Base-by-base conservation (phyloP, 2,888 invertebrate genomes). In the Eubasilissa splendida region DNA sequence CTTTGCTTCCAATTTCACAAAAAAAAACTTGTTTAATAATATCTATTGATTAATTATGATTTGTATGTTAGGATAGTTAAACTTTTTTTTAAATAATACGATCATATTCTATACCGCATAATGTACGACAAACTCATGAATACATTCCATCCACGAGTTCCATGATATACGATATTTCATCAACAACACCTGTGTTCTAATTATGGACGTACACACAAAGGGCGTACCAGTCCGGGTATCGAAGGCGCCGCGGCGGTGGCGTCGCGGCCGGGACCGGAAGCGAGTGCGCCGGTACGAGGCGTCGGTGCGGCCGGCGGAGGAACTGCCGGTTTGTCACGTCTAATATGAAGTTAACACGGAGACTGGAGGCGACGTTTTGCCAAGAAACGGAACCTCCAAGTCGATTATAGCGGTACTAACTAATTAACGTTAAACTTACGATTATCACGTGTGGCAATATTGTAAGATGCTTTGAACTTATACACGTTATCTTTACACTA, bases 161-260 rank as follows among this genome's bases (percentile, higher is more conserved):
- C 66, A n/a, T 66, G 66, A 66, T 66, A 42, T 66, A 66, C 42
- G 33, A 66, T 66, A 66, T 66, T 63, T 66, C 66, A 66, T 66
- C 66, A 42, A 42, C 33, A n/a, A 42, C 66, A 66, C 66, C 66
- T 66, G 66, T n/a, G 66, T 66, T 66, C 50, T 66, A 66, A 66
- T 66, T 66, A 50, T n/a, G 50, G 66, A 33, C 66, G 42, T 66
- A 66, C 66, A 66, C 50, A 66, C 50, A 66, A 50, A 66, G n/a
- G 66, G 66, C 66, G 66, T 66, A 66, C 42, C 42, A 42, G 66
- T 12, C 4, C n/a, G 12, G 42, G 12, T 11, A 66, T 10, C 8
- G 31, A 2, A 66, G 66, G 66, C n/a, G 66, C 33, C 66, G 33
- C 33, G 50, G 33, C 33, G 33, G 42, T 31, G 33, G 33, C 9